Evolutionary conservation across 2,888 invertebrate genomes (phyloP), one percentile per base, ranked within the genome.

Genomic region (Agriopis aurantiaria): DNA sequence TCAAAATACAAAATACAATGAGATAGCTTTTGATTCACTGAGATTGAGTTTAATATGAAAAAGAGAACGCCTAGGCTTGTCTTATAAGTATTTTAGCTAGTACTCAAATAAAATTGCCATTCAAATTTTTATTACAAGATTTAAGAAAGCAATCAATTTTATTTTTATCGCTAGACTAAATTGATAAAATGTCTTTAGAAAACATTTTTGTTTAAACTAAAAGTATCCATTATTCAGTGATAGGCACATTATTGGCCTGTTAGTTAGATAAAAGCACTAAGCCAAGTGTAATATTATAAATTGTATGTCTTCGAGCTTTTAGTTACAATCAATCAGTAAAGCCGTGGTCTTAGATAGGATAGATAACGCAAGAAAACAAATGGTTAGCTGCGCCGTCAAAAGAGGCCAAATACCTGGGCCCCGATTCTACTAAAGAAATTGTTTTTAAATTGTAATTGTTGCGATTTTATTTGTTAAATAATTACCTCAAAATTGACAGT

Each of bases 221-320:
- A 51, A 61, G 51, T 51, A 51, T 61, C 41, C 41, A 61, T 51
- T 61, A 61, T 51, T 61, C 51, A 61, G 59, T 49, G 57, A 45
- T 45, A 48, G 48, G 23, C n/a, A 23, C 33, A 41, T 41, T 56
- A 41, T 58, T 56, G 8, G 56, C n/a, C n/a, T n/a, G n/a, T n/a
- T n/a, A n/a, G n/a, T n/a, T n/a, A n/a, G n/a, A n/a, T n/a, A n/a
- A n/a, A n/a, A 41, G 56, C 56, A 41, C 41, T 56, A 56, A 41
- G 40, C 23, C 41, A 41, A 41, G n/a, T 41, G n/a, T 56, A 56
- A 41, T 56, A 41, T 56, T 41, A 41, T 56, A 56, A 56, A 51
- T 60, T 51, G 40, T 40, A 14, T 60, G 41, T 11, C 14, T 41
- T 17, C 41, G 5, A 46, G 46, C 23, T 3, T 23, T 59, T 59